A percentile compares a stretch with the other conserved stretches of the same genome.
Evolutionary conservation across 1,140 invertebrate genomes (phyloP).

Genomic region (Drosophila sproati): DNA sequence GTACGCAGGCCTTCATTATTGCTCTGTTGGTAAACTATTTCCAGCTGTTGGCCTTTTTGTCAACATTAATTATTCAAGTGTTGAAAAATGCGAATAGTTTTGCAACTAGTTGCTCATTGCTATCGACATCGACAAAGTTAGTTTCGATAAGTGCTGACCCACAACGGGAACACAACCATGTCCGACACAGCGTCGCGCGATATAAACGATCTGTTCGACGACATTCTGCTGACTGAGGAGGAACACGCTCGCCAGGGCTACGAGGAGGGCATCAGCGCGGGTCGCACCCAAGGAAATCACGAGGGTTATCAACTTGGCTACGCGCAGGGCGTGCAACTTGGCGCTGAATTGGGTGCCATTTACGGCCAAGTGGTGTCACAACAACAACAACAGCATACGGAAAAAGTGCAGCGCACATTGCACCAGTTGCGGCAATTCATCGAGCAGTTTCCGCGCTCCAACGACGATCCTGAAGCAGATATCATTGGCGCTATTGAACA

Average conservation of each 20-base stretch:
- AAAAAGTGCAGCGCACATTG: slow-evolving; percentile 85
- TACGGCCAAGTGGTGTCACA: slow-evolving; percentile 84
- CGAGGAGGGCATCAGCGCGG: slow-evolving; percentile 87
- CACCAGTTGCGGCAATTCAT: slow-evolving; percentile 87
- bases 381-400: slow-evolving; percentile 59
- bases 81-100: background rate
- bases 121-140: slow-evolving; percentile 9
- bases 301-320: slow-evolving; percentile 89
- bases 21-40: background rate
- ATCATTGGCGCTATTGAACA: slow-evolving; percentile 87
- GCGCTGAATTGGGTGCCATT: slow-evolving; percentile 88
- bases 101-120: background rate
- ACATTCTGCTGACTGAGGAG: slow-evolving; percentile 87
- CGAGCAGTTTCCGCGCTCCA: slow-evolving; percentile 88
- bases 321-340: slow-evolving; percentile 88
- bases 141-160: slow-evolving; percentile 10
- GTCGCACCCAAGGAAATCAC: slow-evolving; percentile 86
- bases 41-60: background rate
- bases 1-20: no score
- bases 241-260: slow-evolving; percentile 86
- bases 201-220: slow-evolving; percentile 88
- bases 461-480: slow-evolving; percentile 88
- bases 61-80: background rate
- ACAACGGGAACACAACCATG: slow-evolving; percentile 21
- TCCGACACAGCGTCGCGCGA: slow-evolving; percentile 77